Base-by-base conservation (phyloP, 64 coral and sea anemone genomes). In the Astreopora myriophthalma region DNA sequence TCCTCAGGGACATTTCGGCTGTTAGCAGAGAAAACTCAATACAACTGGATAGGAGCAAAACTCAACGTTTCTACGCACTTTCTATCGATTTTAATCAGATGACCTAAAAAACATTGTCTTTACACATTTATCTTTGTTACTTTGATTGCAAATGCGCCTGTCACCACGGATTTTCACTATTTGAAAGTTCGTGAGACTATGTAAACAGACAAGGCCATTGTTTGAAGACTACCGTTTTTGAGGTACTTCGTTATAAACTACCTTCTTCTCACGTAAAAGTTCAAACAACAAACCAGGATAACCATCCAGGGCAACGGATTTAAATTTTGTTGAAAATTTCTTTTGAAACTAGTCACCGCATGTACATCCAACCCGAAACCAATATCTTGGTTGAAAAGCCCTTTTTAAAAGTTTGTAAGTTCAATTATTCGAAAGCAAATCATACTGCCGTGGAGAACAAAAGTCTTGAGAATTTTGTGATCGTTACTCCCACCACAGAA, bases 1-100 rank as follows among this genome's bases (percentile, higher is more conserved):
- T 83, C 79, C 79, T 83, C 65, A 32, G 79, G 79, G 79, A 83
- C 79, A 63, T 64, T 83, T 83, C n/a, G 30, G 79, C 19, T 25
- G 52, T 22, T 20, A 12, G 57, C 0, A 63, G 25, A 83, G 8
- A 19, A 48, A 12, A 13, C 14, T 48, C n/a, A 28, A 11, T 1
- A 24, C 6, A 62, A 37, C 55, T 0, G 17, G 2, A 37, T 31
- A 34, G 14, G 10, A 0, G 28, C n/a, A 71, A 71, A 32, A 34
- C 2, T 9, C 12, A 70, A 70, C 67, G 67, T 31, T 70, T 70
- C 29, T 25, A 16, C 3, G 26, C 67, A 70, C 10, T 14, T 7
- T 3, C 33, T 70, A 10, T 70, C 6, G 11, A 7, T 27, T 5
- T 5, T 6, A n/a, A 24, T 16, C 9, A 7, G 11, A 46, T 46